A percentile compares a stretch with the other conserved stretches of the same genome.
Conservation (phyloP, 2,888 invertebrate species). For the Heliconius hortense region DNA sequence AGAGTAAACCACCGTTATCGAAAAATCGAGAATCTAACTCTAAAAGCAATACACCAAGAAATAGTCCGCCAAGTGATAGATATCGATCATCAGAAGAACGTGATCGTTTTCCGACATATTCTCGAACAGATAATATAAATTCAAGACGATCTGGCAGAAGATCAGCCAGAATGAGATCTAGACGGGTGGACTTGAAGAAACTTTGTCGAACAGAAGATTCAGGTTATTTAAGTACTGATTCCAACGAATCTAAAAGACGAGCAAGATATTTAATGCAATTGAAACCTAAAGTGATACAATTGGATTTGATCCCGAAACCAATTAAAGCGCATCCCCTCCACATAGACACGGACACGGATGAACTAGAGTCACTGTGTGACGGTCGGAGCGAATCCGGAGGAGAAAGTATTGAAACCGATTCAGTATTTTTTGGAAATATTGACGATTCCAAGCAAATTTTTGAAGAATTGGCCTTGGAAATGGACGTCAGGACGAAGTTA, state of each 20-base stretch:
- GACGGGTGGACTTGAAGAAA: constrained; percentile 70
- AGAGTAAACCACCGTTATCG: constrained; percentile 71
- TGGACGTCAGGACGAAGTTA: constrained; percentile 54
- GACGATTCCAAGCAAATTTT: constrained; percentile 73
- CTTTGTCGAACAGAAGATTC: constrained; percentile 85
- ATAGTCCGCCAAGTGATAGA: constrained; percentile 65
- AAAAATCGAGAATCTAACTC: constrained; percentile 59
- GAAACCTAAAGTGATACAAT: constrained; percentile 59
- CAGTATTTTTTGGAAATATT: constrained; percentile 91
- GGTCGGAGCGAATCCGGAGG: constrained; percentile 93
- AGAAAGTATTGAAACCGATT: constrained; percentile 93
- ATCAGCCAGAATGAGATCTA: constrained; percentile 67
- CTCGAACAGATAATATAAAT: constrained; percentile 64
- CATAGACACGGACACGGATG: constrained; percentile 84
- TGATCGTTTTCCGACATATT: constrained; percentile 63
- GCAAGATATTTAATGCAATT: constrained; percentile 74
- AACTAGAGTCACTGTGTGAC: constrained; percentile 89
- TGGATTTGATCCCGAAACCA: constrained; percentile 54
- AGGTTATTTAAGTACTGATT: constrained; percentile 93
- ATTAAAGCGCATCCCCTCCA: constrained; percentile 59
- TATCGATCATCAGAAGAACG: constrained; percentile 66
- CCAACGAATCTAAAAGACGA: constrained; percentile 83
- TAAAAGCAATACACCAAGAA: constrained; percentile 55
- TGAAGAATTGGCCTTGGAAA: constrained; percentile 64
- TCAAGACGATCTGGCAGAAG: constrained; percentile 69